These are phyloP conservation scores for Bryconaethiops microstoma DNA, from an alignment of 2,797 vertebrate genomes.

Conservation along the genomic window DNA sequence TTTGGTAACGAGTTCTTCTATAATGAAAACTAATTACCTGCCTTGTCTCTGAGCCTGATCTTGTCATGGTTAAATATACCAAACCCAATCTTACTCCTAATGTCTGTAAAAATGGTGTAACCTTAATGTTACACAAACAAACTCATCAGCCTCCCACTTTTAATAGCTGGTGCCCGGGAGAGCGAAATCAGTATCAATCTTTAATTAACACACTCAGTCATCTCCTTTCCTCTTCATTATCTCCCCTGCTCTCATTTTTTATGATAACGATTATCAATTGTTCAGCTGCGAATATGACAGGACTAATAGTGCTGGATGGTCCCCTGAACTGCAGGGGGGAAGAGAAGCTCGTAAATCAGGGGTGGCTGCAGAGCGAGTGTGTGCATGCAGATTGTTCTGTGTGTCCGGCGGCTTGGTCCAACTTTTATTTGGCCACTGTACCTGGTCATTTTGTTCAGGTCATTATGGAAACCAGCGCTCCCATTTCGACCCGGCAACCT, in stretches of 20 bases:
- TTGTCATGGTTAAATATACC: conserved; percentile 9
- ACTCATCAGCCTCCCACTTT: conserved; percentile 55
- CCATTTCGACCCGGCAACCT: not conserved
- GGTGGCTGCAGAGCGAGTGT: conserved; percentile 39
- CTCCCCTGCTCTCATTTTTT: conserved; percentile 67
- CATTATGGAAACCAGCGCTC: not conserved
- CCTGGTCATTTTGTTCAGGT: not conserved
- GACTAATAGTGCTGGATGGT: conserved; percentile 76
- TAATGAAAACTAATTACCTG: not conserved
- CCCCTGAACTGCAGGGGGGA: conserved; percentile 68
- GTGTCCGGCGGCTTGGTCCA: not conserved
- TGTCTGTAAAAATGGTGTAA: conserved; percentile 28
- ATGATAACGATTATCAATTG: conserved; percentile 73
- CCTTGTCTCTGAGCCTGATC: not conserved
- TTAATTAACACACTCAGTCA: conserved; percentile 74
- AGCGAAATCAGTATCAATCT: conserved; percentile 58
- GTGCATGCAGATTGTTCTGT: conserved; percentile 27
- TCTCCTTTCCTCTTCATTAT: conserved; percentile 67
- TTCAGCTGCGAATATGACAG: conserved; percentile 65
- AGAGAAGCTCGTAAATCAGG: conserved; percentile 64
- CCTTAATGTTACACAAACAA: conserved; percentile 58
- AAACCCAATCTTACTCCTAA: conserved; percentile 15
- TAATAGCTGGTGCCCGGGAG: conserved; percentile 55
- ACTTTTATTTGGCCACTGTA: not conserved
- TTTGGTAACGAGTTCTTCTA: not conserved